Base-by-base conservation (phyloP, 2,113 vertebrate species). In the Trichomycterus rosablanca region DNA sequence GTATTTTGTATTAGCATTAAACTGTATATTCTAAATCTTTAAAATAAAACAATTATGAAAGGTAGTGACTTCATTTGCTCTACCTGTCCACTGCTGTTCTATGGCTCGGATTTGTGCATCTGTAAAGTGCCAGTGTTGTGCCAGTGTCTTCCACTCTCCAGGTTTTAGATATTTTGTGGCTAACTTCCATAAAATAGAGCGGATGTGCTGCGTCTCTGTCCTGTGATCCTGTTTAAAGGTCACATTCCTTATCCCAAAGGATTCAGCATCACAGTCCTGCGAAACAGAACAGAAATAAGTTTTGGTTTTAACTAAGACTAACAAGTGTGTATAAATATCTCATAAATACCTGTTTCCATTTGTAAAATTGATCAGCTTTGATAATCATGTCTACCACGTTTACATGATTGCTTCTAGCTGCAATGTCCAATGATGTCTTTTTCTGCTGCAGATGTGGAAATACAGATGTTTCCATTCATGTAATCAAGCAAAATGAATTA, bases 21-120 rank as follows among this genome's bases (percentile, higher is more conserved):
- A n/a, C n/a, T n/a, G n/a, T n/a, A n/a, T n/a, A n/a, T n/a, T n/a
- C n/a, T n/a, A n/a, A n/a, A n/a, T n/a, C n/a, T n/a, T n/a, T n/a
- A n/a, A n/a, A n/a, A n/a, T n/a, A n/a, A n/a, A n/a, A n/a, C n/a
- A n/a, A n/a, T n/a, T n/a, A n/a, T n/a, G n/a, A n/a, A n/a, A n/a
- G n/a, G n/a, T n/a, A n/a, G n/a, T n/a, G n/a, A n/a, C n/a, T n/a
- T n/a, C n/a, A n/a, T n/a, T n/a, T n/a, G n/a, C n/a, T n/a, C n/a
- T 81, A 93, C 93, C 93, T 81, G 92, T 86, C 92, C 94, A 97
- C 52, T 95, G 92, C 0, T 97, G 92, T 48, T 93, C 92, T 6
- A 92, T 90, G 23, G 93, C 91, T 0, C 76, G 76, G 16, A 93
- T 63, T 1, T 96, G 93, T 1, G 88, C 83, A 8, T 92, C 89